Evolutionary conservation across 2,797 vertebrate species (phyloP).

Genomic region (Crenuchus spilurus): DNA sequence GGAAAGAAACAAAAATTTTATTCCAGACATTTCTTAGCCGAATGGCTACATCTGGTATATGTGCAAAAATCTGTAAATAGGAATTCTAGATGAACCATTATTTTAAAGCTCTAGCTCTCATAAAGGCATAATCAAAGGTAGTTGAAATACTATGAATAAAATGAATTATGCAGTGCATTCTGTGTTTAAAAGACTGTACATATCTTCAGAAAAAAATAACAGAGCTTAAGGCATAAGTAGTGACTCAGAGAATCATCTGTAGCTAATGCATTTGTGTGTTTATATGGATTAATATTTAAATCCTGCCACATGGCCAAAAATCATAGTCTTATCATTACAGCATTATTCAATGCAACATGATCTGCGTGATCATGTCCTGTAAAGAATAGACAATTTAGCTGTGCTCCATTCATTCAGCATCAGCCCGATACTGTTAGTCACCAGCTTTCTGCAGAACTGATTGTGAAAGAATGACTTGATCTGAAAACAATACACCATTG

Average conservation of each 20-base stretch:
- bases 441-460: neutral
- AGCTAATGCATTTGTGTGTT: neutral
- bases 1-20: too few relatives aligned
- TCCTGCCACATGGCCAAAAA: neutral
- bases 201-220: neutral
- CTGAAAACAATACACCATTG: neutral
- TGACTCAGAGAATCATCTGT: neutral
- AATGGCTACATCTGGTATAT: too few relatives aligned
- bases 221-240: neutral
- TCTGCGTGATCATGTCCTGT: neutral
- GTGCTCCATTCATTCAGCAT: neutral
- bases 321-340: neutral
- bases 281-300: neutral
- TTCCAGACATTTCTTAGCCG: too few relatives aligned
- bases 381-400: neutral
- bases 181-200: too few relatives aligned
- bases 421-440: neutral
- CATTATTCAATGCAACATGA: conserved; percentile 1
- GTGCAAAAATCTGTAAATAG: too few relatives aligned
- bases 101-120: too few relatives aligned
- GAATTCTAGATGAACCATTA: too few relatives aligned
- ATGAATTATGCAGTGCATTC: too few relatives aligned
- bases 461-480: neutral
- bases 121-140: too few relatives aligned
- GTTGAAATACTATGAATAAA: too few relatives aligned